phyloP scores from a whole-genome alignment of 2,797 vertebrate genomes.

The Choloepus didactylus region DNA sequence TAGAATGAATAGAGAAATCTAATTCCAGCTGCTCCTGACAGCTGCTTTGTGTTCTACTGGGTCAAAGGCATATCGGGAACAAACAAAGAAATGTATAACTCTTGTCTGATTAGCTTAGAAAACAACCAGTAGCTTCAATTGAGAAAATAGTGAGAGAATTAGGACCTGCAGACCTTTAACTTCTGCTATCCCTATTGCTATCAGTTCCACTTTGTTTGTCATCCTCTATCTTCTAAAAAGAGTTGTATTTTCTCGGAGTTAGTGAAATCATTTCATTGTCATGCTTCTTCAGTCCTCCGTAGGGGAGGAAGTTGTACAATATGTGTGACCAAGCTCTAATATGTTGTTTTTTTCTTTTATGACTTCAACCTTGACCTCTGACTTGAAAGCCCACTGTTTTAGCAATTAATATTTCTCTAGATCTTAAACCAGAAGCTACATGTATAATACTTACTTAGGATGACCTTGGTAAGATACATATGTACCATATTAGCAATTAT shows the following conservation, averaged over 20 bases:
- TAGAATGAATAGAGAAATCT: neutral
- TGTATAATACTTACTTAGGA: slow-evolving; percentile 61
- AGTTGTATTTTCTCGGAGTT: slow-evolving; percentile 77
- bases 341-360: slow-evolving; percentile 72
- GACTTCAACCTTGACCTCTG: slow-evolving; percentile 80
- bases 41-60: neutral
- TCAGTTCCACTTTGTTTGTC: slow-evolving; percentile 76
- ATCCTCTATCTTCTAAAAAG: slow-evolving; percentile 61
- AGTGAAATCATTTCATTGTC: slow-evolving; percentile 75
- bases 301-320: slow-evolving; percentile 55
- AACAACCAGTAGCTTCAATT: slow-evolving; percentile 36
- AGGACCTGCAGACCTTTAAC: slow-evolving; percentile 53
- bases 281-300: slow-evolving; percentile 66
- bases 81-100: slow-evolving; percentile 62
- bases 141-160: slow-evolving; percentile 44
- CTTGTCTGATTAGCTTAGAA: slow-evolving; percentile 26
- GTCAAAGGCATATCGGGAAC: slow-evolving; percentile 26
- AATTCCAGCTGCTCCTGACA: neutral
- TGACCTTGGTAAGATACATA: slow-evolving; percentile 77
- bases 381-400: slow-evolving; percentile 77
- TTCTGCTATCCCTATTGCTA: slow-evolving; percentile 69
- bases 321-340: slow-evolving; percentile 79
- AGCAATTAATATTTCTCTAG: slow-evolving; percentile 68
- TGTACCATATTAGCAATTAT: slow-evolving; percentile 81
- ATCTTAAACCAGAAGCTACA: slow-evolving; percentile 63